Evolutionary conservation across 2,113 vertebrate genomes (phyloP).

Genomic region (Varanus komodoensis): DNA sequence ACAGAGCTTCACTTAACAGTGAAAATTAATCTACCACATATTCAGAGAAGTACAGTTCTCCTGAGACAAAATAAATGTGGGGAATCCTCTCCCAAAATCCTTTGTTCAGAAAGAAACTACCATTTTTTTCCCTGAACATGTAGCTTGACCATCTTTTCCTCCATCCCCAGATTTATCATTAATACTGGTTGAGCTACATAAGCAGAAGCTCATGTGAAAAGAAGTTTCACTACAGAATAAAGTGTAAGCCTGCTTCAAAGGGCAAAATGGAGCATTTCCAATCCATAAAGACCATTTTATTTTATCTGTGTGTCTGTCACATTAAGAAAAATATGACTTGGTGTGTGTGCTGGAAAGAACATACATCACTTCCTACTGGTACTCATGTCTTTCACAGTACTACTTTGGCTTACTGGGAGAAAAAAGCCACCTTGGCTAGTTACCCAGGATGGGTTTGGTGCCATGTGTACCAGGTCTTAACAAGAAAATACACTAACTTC

Average conservation of each 20-base stretch:
- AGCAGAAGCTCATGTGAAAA: background rate
- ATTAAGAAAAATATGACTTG: background rate
- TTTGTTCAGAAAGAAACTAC: background rate
- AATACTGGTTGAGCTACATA: background rate
- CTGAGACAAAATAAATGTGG: background rate
- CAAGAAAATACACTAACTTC: background rate
- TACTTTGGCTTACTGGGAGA: background rate
- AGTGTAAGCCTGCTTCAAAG: background rate
- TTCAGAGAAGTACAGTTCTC: background rate
- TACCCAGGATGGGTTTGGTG: too few species aligned
- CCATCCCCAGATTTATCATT: background rate
- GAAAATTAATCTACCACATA: background rate
- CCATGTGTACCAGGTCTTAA: background rate
- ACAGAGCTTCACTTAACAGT: background rate
- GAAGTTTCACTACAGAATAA: background rate
- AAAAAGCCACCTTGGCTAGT: too few species aligned
- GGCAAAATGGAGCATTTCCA: background rate
- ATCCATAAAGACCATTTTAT: background rate
- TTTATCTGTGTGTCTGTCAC: accelerated
- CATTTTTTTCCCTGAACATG: background rate
- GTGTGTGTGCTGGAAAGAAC: background rate
- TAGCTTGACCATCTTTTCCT: background rate
- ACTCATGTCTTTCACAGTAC: background rate
- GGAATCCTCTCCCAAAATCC: background rate
- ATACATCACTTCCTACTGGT: background rate